These are phyloP conservation scores for Umimayanthus kanabou DNA, from an alignment of 92 coral and sea anemone genomes.

Conservation along the genomic window DNA sequence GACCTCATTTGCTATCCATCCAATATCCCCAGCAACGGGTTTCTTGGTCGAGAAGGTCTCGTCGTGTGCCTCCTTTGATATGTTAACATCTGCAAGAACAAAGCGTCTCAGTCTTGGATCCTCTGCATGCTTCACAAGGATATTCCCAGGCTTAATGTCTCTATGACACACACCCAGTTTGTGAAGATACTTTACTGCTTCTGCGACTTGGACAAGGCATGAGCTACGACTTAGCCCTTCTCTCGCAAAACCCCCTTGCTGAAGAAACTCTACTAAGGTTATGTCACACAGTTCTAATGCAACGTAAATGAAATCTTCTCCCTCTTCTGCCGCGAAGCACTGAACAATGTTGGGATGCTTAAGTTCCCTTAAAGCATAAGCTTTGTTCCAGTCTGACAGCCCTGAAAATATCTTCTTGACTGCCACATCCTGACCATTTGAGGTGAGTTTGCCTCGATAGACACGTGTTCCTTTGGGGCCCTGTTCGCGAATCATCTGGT, in stretches of 20 bases:
- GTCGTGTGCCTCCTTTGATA: background rate
- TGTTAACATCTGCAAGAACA: slow-evolving; percentile 34
- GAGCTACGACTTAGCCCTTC: background rate
- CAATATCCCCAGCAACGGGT: slow-evolving; percentile 22
- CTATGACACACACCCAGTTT: background rate
- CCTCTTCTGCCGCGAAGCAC: slow-evolving; percentile 33
- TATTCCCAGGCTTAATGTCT: slow-evolving; percentile 34
- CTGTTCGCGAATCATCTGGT: background rate
- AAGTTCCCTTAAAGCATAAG: slow-evolving; percentile 1
- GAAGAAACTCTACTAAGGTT: slow-evolving; percentile 11
- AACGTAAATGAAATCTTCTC: slow-evolving; percentile 16
- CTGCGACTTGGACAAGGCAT: slow-evolving; percentile 25
- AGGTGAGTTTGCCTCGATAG: background rate
- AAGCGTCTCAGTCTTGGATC: slow-evolving; percentile 16
- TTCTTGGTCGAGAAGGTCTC: slow-evolving; percentile 31
- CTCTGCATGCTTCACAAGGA: background rate
- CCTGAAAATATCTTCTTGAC: slow-evolving; percentile 35
- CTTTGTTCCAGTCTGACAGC: slow-evolving; percentile 18
- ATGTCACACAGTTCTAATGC: slow-evolving; percentile 42
- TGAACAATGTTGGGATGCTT: slow-evolving; percentile 28
- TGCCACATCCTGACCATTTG: slow-evolving; percentile 20
- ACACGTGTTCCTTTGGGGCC: slow-evolving; percentile 29
- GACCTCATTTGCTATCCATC: slow-evolving; percentile 33
- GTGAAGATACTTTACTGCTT: slow-evolving; percentile 33
- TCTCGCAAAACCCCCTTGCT: background rate